A percentile compares a stretch with the other conserved stretches of the same genome.
phyloP scores from a whole-genome alignment of 2,888 invertebrate genomes.

The Diaprepes abbreviatus region DNA sequence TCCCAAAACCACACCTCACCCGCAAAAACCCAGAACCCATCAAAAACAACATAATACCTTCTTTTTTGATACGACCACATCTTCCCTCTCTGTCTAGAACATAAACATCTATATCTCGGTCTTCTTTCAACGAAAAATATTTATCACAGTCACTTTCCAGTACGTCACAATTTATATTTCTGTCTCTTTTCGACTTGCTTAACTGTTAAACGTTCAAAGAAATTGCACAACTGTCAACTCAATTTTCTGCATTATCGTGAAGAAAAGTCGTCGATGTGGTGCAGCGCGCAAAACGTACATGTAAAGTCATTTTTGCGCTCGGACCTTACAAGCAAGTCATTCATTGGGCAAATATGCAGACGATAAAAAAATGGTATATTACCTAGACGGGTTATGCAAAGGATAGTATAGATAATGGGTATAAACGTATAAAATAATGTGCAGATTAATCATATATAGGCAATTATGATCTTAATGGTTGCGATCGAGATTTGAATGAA shows the following conservation, averaged over 20 bases:
- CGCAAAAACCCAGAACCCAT: neutral
- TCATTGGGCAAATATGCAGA: conserved; percentile 1
- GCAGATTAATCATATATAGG: too few relatives aligned
- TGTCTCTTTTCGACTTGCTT: conserved; percentile 14
- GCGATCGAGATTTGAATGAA: too few relatives aligned
- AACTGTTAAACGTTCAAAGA: conserved; percentile 13
- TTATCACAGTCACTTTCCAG: conserved; percentile 1
- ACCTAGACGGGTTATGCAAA: too few relatives aligned
- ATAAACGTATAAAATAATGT: too few relatives aligned
- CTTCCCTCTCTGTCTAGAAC: conserved; percentile 3
- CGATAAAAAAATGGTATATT: too few relatives aligned
- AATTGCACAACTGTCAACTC: conserved; percentile 27
- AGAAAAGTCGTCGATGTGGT: conserved; percentile 3
- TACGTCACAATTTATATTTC: neutral
- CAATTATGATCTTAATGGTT: too few relatives aligned
- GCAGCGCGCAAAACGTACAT: conserved; percentile 20
- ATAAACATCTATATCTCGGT: neutral
- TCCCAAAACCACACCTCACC: neutral
- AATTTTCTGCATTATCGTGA: neutral
- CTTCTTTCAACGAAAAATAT: conserved; percentile 3
- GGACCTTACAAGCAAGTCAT: neutral
- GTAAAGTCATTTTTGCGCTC: conserved; percentile 25
- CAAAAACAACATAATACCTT: conserved; percentile 18
- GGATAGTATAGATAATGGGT: too few relatives aligned
- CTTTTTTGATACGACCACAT: conserved; percentile 43